Conservation (phyloP, 92 coral and sea anemone species). For the Umimayanthus kanabou region DNA sequence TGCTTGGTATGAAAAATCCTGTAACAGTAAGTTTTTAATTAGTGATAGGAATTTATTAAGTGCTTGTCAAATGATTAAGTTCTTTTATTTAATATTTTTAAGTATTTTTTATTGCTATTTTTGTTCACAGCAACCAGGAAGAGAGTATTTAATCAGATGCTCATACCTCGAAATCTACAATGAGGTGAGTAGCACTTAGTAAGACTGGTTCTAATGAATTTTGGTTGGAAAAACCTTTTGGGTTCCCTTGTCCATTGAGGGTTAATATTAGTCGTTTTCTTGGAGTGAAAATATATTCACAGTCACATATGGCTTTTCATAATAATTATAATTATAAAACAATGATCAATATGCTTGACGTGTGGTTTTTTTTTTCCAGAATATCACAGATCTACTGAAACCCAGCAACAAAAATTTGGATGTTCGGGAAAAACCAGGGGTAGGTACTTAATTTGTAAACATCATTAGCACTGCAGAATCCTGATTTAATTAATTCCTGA, state of each 20-base stretch:
- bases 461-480: too few relatives aligned
- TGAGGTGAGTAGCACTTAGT: conserved; percentile 55
- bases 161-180: conserved; percentile 94
- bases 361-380: conserved; percentile 34
- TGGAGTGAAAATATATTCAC: too few relatives aligned
- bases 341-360: background rate
- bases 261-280: too few relatives aligned
- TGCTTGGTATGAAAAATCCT: too few relatives aligned
- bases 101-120: background rate
- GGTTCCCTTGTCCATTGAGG: too few relatives aligned
- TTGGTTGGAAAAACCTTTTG: too few relatives aligned
- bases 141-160: conserved; percentile 81
- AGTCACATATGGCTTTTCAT: background rate
- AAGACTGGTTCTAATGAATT: background rate
- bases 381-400: conserved; percentile 78
- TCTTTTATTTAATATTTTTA: too few relatives aligned
- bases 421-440: conserved; percentile 81
- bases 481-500: too few relatives aligned
- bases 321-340: too few relatives aligned
- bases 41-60: too few relatives aligned
- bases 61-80: too few relatives aligned
- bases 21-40: too few relatives aligned
- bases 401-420: conserved; percentile 81
- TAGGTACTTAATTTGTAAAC: background rate
- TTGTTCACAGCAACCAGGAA: conserved; percentile 53